Evolutionary conservation across 2,113 vertebrate genomes (phyloP), one percentile per base, ranked within the genome.

Genomic region (Alces alces): DNA sequence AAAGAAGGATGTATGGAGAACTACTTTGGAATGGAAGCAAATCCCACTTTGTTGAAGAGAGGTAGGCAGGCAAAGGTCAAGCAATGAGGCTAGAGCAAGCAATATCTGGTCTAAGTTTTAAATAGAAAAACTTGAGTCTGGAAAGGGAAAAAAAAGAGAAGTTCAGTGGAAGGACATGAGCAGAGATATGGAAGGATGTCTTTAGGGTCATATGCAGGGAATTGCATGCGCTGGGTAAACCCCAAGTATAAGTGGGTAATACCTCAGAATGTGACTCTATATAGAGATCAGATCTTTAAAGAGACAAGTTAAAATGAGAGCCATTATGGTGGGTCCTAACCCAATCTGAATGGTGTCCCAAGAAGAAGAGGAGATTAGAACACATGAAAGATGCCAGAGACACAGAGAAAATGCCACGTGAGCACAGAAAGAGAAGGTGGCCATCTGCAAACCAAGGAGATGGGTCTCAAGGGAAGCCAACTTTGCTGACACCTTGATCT

Each of bases 371-470:
- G 7, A 47, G 43, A 36, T 50, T 1, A 87, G 57, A 33, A 58
- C n/a, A 54, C 30, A 64, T 1, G 19, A 85, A 70, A 92, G 76
- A 52, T 2, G 0, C 16, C 25, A 27, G 85, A 28, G 1, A 21
- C 36, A 47, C 6, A 17, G 50, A n/a, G 30, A 47, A 64, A 94
- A 86, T 64, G 28, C 39, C n/a, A 12, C 0, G 1, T 23, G 12
- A 86, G 66, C 50, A 54, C 16, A 19, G 17, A 58, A 54, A 3
- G 6, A 83, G 47, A 61, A 58, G 28, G 14, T 0, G 0, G 1
- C 33, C 9, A 36, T 45, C 58, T 89, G 28, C 28, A 54, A 93
- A 27, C 33, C 39, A 23, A 58, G 52, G 70, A 21, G 23, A 70
- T 14, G 45, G 2, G 4, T 15, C 39, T 54, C 43, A 19, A 55